Evolutionary conservation across 2,113 vertebrate genomes (phyloP), one percentile per base, ranked within the genome.

Genomic region (Chaetorhynchus papuensis): DNA sequence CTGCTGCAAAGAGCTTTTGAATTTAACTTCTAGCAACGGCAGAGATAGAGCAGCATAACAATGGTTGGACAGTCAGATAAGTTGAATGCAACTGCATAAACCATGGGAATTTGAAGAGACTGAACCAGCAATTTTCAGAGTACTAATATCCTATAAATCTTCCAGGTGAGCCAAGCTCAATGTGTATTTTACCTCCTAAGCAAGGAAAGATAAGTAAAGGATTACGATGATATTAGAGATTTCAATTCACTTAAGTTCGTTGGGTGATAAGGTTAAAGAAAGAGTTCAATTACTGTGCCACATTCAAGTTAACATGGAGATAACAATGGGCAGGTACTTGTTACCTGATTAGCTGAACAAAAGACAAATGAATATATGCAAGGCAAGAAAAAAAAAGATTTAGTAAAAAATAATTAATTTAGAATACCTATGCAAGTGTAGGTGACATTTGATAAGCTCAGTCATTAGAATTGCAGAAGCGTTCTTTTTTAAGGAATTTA

Each of bases 341-440:
- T 66, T 83, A 79, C 54, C 44, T 41, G 76, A 96, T 89, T 77
- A 92, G 65, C 23, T 41, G 90, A 76, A 91, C 66, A 91, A 90
- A 95, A 80, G 70, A 72, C 87, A 72, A 87, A 85, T 10, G 1
- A 93, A 4, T 82, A 84, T 79, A 87, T 91, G 41, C 18, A 71
- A 81, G 11, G 28, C 11, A 35, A 66, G 54, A 31, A 66, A 60
- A 37, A 22, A 42, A n/a, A 63, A 14, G 10, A 45, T 11, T 64
- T 44, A 44, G 42, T 52, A 71, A 92, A 93, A 95, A 91, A 90
- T 57, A 94, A 92, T 93, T 87, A 87, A 89, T 93, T 72, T 83
- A 93, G 35, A 64, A 69, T 91, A 81, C 28, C 20, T 65, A 83
- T 4, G 22, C n/a, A 96, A 77, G 44, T 26, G 27, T 80, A 23